phyloP scores from a whole-genome alignment of 1,140 invertebrate species.

The Cotesia vestalis region DNA sequence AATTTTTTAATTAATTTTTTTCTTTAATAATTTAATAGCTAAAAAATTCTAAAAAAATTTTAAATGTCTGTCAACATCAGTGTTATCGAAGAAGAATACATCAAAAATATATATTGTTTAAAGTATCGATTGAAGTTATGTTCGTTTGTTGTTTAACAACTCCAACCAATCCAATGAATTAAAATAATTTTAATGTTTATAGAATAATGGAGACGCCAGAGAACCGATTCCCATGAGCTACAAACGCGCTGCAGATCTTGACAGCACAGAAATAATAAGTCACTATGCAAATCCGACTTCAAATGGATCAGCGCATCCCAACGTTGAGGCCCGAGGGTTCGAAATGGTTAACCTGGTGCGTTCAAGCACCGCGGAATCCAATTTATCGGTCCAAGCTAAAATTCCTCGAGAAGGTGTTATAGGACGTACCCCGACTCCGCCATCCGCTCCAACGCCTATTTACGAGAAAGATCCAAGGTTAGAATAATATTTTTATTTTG shows the following conservation, averaged over 20 bases:
- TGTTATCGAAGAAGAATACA: no score
- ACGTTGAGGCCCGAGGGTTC: constrained; percentile 8
- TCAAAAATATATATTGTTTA: no score
- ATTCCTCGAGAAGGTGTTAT: constrained; percentile 58
- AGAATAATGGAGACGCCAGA: constrained; percentile 47
- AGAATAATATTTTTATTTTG: not conserved
- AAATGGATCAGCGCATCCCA: constrained; percentile 40
- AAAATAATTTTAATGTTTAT: not conserved
- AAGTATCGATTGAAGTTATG: no score
- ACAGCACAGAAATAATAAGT: constrained; percentile 38
- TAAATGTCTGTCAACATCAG: no score
- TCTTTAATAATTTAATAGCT: no score
- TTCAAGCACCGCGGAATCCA: constrained; percentile 40
- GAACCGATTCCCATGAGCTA: constrained; percentile 52
- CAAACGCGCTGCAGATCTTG: constrained; percentile 47
- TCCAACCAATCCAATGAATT: no score
- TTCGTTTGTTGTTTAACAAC: no score
- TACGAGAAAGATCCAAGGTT: constrained; percentile 46
- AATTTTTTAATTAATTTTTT: no score
- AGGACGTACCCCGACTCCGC: constrained; percentile 54
- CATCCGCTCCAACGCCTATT: constrained; percentile 41
- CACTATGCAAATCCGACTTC: constrained; percentile 29
- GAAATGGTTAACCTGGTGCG: constrained; percentile 27
- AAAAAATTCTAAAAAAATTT: no score
- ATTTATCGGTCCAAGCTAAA: constrained; percentile 38